Percentiles rank a stretch among this genome's conserved stretches.
Evolutionary conservation across 2,888 invertebrate species (phyloP).

Genomic region (Tenthredo scrophulariae): DNA sequence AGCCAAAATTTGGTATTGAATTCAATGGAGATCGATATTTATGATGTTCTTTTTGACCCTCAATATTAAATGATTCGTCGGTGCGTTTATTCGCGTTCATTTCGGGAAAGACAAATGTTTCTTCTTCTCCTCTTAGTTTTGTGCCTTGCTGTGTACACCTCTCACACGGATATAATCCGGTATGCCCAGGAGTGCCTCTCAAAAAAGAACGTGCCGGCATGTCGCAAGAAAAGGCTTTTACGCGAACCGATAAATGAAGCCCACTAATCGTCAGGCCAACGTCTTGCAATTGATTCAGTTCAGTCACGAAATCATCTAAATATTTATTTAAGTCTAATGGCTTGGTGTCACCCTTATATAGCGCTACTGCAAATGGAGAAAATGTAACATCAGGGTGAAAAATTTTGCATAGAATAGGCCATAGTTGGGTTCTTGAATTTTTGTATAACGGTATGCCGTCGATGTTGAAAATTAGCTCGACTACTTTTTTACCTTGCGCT

Average conservation of each 20-base stretch:
- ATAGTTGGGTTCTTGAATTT: not conserved
- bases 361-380: not conserved
- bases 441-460: not conserved
- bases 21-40: not conserved
- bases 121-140: not conserved
- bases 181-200: not conserved
- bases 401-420: constrained; percentile 21
- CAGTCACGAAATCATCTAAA: not conserved
- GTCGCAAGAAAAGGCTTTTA: not conserved
- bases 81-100: not conserved
- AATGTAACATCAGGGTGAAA: not conserved
- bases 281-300: not conserved
- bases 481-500: not conserved
- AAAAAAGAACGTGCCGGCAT: not conserved
- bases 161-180: not conserved
- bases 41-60: not conserved
- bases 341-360: constrained; percentile 1
- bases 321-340: constrained; percentile 6
- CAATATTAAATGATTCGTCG: not conserved
- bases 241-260: not conserved
- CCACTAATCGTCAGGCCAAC: not conserved
- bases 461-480: not conserved
- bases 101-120: not conserved
- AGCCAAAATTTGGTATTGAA: not conserved
- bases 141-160: not conserved